Evolutionary conservation across 2,797 vertebrate species (phyloP).

Genomic region (Sebastes taczanowskii): DNA sequence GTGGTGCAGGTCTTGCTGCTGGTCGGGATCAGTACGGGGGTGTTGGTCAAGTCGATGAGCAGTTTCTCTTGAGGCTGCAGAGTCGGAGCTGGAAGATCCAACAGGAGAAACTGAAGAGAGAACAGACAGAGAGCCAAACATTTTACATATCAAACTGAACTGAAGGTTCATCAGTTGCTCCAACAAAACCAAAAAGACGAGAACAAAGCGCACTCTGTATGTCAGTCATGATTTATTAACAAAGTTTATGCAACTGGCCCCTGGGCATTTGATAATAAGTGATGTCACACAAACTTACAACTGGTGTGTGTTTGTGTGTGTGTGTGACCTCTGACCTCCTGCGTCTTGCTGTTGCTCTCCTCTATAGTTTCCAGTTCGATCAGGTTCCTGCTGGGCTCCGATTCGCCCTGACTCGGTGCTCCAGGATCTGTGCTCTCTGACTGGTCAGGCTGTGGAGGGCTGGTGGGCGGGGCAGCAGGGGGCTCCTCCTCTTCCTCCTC

Average conservation of each 20-base stretch:
- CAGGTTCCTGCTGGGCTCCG: conserved; percentile 10
- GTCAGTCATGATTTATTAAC: background rate
- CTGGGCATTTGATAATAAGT: background rate
- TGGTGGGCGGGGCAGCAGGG: background rate
- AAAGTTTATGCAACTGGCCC: background rate
- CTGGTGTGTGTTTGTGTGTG: background rate
- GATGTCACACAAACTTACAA: background rate
- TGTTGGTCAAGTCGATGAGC: conserved; percentile 92
- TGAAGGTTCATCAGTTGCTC: background rate
- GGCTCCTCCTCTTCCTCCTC: conserved; percentile 59
- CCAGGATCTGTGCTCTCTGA: conserved; percentile 8
- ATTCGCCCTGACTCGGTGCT: background rate
- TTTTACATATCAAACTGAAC: background rate
- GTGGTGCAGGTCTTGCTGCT: conserved; percentile 41
- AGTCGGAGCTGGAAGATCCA: conserved; percentile 77
- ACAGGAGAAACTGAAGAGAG: conserved; percentile 81
- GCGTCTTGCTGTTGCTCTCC: conserved; percentile 40
- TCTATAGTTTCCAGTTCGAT: conserved; percentile 32
- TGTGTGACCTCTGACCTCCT: conserved; percentile 56
- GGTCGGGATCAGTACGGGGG: conserved; percentile 82
- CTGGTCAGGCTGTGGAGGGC: background rate
- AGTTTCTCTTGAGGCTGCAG: conserved; percentile 78
- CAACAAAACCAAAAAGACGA: background rate
- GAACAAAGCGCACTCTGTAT: background rate
- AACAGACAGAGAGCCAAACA: background rate